Evolutionary conservation across 1,140 invertebrate species (phyloP).

Genomic region (Cheumatopsyche charites): DNA sequence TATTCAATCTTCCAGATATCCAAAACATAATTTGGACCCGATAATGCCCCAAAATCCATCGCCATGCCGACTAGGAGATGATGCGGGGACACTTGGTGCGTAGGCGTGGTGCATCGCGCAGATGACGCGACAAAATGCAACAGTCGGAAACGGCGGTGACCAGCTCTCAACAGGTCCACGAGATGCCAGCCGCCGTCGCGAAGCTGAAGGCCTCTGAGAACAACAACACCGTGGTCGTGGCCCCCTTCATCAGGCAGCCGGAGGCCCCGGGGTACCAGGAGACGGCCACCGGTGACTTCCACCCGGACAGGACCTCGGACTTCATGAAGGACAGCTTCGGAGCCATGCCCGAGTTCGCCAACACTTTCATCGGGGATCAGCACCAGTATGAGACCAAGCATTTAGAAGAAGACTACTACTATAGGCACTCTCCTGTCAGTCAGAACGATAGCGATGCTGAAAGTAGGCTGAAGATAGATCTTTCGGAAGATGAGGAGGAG

Average conservation of each 20-base stretch:
- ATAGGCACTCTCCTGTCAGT: constrained; percentile 43
- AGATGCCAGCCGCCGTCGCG: constrained; percentile 44
- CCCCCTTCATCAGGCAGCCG: background rate
- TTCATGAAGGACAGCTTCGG: constrained; percentile 46
- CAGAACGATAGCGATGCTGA: constrained; percentile 45
- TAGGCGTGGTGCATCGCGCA: background rate
- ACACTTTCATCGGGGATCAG: constrained; percentile 32
- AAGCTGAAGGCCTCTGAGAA: constrained; percentile 44
- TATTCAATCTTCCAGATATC: no score
- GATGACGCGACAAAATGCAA: constrained; percentile 46
- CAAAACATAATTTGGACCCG: no score
- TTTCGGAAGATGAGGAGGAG: constrained; percentile 41
- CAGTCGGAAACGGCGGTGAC: constrained; percentile 41
- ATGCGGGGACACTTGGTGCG: background rate
- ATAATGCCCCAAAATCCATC: background rate
- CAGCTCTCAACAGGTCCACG: constrained; percentile 33
- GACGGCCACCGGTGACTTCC: constrained; percentile 27
- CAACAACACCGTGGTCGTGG: constrained; percentile 43
- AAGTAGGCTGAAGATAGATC: constrained; percentile 45
- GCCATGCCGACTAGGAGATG: background rate
- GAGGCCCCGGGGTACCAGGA: background rate
- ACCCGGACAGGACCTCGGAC: constrained; percentile 7
- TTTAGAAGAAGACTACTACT: constrained; percentile 42
- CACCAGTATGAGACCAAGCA: background rate
- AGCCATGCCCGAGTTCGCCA: constrained; percentile 25